Evolutionary conservation across 2,888 invertebrate species (phyloP).

Genomic region (Meteorus colon): DNA sequence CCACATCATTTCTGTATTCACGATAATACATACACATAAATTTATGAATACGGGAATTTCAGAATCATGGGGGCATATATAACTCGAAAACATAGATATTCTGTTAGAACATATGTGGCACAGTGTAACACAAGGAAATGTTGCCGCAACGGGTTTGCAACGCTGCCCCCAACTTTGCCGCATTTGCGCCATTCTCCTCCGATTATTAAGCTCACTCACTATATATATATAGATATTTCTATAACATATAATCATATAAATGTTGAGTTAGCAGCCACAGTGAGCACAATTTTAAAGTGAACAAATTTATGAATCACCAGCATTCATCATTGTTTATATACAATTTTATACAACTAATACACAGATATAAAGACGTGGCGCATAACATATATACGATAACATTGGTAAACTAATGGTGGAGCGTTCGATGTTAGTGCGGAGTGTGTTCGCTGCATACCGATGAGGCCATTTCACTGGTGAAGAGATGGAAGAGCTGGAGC

Average conservation of each 20-base stretch:
- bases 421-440: background rate
- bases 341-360: background rate
- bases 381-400: background rate
- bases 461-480: slow-evolving; percentile 23
- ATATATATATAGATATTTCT: background rate
- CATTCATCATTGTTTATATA: slow-evolving; percentile 28
- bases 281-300: slow-evolving; percentile 6
- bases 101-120: slow-evolving; percentile 15
- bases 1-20: too few species aligned
- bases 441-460: slow-evolving; percentile 30
- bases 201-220: slow-evolving; percentile 16
- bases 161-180: slow-evolving; percentile 20
- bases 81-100: background rate
- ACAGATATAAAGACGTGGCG: background rate
- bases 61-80: background rate
- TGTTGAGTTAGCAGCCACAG: background rate
- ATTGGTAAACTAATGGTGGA: slow-evolving; percentile 16
- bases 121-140: slow-evolving; percentile 21
- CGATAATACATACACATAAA: too few species aligned
- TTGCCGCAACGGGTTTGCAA: slow-evolving; percentile 19
- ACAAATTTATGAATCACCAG: slow-evolving; percentile 9
- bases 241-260: background rate
- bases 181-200: slow-evolving; percentile 20
- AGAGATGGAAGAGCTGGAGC: slow-evolving; percentile 17
- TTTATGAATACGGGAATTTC: background rate